Evolutionary conservation across 2,888 invertebrate genomes (phyloP).

Genomic region (Syrista parreyssii): DNA sequence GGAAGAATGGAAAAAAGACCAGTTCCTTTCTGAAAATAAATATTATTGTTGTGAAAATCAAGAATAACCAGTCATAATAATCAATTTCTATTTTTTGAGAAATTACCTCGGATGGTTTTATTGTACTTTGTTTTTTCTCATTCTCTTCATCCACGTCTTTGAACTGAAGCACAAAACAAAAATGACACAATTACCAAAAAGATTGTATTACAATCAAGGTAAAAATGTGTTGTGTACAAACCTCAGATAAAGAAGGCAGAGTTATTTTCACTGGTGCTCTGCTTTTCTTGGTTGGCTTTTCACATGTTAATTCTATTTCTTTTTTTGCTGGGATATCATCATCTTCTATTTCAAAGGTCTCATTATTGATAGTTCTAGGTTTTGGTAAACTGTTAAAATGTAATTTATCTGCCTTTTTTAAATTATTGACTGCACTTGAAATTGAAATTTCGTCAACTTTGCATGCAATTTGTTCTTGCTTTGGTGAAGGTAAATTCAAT

Average conservation of each 20-base stretch:
- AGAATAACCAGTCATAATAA: constrained; percentile 6
- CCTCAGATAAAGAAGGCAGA: constrained; percentile 76
- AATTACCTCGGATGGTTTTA: constrained; percentile 68
- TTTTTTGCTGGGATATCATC: constrained; percentile 69
- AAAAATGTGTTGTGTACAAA: constrained; percentile 49
- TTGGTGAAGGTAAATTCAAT: constrained; percentile 12
- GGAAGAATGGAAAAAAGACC: constrained; percentile 78
- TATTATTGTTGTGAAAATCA: constrained; percentile 21
- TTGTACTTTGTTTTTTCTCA: constrained; percentile 66
- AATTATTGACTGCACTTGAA: neutral
- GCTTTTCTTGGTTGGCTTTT: constrained; percentile 46
- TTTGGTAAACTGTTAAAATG: constrained; percentile 66
- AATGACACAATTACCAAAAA: neutral
- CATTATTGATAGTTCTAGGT: constrained; percentile 57
- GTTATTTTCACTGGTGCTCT: constrained; percentile 73
- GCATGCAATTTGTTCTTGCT: constrained; percentile 55
- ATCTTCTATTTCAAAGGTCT: constrained; percentile 68
- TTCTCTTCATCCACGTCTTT: constrained; percentile 70
- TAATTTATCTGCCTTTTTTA: constrained; percentile 23
- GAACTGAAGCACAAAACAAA: constrained; percentile 64
- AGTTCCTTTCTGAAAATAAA: constrained; percentile 70
- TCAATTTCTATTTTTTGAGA: constrained; percentile 14
- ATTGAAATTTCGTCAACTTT: constrained; percentile 10
- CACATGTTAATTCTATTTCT: constrained; percentile 44
- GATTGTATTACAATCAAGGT: constrained; percentile 8